phyloP scores from a whole-genome alignment of 2,113 vertebrate species.

The Pteruthius melanotis region DNA sequence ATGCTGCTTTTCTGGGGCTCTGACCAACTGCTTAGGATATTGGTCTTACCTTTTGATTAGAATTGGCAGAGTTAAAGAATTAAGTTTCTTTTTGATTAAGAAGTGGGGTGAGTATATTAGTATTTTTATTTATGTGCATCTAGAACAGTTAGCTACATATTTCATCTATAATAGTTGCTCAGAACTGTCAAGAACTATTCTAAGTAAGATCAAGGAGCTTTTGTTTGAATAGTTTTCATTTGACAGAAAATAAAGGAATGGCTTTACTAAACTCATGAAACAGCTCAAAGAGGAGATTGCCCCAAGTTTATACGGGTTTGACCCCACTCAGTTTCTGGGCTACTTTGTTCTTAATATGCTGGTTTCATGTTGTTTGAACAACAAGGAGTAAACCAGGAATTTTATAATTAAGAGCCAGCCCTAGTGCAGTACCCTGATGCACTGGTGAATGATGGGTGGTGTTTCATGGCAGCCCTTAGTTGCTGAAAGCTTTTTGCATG shows the following conservation, averaged over 20 bases:
- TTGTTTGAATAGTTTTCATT: neutral
- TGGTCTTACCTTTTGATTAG: neutral
- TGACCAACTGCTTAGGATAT: neutral
- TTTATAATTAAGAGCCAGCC: neutral
- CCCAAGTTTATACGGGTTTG: neutral
- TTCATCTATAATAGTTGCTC: neutral
- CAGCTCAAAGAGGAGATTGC: neutral
- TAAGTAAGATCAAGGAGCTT: neutral
- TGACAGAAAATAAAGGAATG: neutral
- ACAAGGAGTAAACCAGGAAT: neutral
- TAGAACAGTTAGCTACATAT: neutral
- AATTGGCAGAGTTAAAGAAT: neutral
- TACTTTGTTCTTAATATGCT: neutral
- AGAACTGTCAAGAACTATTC: neutral
- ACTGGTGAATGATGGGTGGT: neutral
- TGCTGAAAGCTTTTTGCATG: conserved; percentile 33
- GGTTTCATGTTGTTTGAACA: neutral
- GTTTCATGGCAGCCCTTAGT: neutral
- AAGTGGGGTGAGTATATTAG: neutral
- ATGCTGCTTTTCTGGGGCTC: neutral
- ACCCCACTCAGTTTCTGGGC: neutral
- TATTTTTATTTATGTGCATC: neutral
- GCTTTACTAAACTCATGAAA: neutral
- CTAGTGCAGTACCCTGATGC: neutral
- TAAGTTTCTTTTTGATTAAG: neutral